A percentile compares a stretch with the other conserved stretches of the same genome.
Evolutionary conservation across 2,888 invertebrate species (phyloP).

Genomic region (Calameuta pallipes): DNA sequence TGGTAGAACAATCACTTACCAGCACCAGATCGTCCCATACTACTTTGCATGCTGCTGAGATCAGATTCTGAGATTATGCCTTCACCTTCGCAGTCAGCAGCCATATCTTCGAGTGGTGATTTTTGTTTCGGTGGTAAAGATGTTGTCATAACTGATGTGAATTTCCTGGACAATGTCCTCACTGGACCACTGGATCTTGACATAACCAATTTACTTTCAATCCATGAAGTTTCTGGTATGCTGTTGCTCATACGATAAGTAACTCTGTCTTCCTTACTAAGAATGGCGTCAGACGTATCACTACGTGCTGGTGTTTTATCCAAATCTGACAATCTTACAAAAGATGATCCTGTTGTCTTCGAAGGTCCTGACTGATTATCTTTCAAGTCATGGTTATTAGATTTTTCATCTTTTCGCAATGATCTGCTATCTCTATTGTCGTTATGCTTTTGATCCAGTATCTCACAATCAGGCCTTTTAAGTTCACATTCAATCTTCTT

Average conservation of each 20-base stretch:
- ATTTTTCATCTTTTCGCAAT: conserved; percentile 55
- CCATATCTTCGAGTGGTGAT: conserved; percentile 56
- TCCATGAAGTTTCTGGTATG: conserved; percentile 78
- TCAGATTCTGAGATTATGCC: conserved; percentile 66
- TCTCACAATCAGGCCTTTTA: conserved; percentile 44
- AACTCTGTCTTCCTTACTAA: conserved; percentile 52
- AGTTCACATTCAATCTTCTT: conserved; percentile 59
- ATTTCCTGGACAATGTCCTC: conserved; percentile 49
- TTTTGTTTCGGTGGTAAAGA: conserved; percentile 58
- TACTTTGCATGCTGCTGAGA: conserved; percentile 68
- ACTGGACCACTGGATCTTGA: conserved; percentile 72
- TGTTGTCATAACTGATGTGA: conserved; percentile 55
- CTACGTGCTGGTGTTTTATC: conserved; percentile 74
- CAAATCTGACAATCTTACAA: conserved; percentile 84
- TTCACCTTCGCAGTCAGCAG: conserved; percentile 52
- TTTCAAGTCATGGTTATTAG: conserved; percentile 61
- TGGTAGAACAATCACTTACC: conserved; percentile 48
- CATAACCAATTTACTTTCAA: conserved; percentile 72
- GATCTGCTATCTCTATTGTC: conserved; percentile 23
- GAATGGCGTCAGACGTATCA: conserved; percentile 56
- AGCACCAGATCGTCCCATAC: conserved; percentile 67
- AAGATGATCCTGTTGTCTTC: conserved; percentile 67
- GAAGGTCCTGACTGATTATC: conserved; percentile 61
- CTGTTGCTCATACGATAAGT: conserved; percentile 75
- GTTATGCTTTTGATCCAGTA: conserved; percentile 4